A percentile compares a stretch with the other conserved stretches of the same genome.
These are phyloP conservation scores for Ficedula albicollis DNA, from an alignment of 2,797 vertebrate species.

Conservation along the genomic window DNA sequence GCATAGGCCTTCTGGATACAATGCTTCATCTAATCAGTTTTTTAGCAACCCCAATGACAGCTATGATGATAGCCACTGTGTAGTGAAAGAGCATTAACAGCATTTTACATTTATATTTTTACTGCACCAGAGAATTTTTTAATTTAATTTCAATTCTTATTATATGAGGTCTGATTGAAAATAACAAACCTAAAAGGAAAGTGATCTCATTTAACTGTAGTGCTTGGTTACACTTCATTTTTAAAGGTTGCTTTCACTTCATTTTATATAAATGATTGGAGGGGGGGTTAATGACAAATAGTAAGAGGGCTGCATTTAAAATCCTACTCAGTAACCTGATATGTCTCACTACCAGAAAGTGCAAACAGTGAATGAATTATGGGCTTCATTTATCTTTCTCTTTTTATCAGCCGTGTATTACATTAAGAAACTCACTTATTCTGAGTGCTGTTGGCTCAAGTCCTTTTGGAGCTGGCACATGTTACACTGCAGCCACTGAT, in stretches of 20 bases:
- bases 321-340: slow-evolving; percentile 38
- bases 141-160: slow-evolving; percentile 38
- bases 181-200: slow-evolving; percentile 29
- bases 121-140: background rate
- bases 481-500: slow-evolving; percentile 35
- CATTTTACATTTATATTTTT: slow-evolving; percentile 11
- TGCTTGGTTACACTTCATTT: slow-evolving; percentile 18
- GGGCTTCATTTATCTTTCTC: slow-evolving; percentile 12
- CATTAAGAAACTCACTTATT: slow-evolving; percentile 46
- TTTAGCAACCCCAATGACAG: background rate
- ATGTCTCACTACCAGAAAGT: slow-evolving; percentile 24
- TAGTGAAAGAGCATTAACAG: background rate
- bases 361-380: slow-evolving; percentile 16
- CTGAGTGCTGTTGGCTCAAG: slow-evolving; percentile 41
- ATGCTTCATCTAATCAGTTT: background rate
- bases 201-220: background rate
- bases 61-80: background rate
- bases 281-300: background rate
- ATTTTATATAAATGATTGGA: background rate
- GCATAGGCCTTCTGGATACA: background rate
- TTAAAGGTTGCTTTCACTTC: slow-evolving; percentile 32
- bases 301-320: slow-evolving; percentile 20
- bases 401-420: slow-evolving; percentile 12
- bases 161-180: slow-evolving; percentile 14
- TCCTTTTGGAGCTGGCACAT: background rate